Evolutionary conservation across 2,113 vertebrate genomes (phyloP).

Genomic region (Myanophis thanlyinensis): DNA sequence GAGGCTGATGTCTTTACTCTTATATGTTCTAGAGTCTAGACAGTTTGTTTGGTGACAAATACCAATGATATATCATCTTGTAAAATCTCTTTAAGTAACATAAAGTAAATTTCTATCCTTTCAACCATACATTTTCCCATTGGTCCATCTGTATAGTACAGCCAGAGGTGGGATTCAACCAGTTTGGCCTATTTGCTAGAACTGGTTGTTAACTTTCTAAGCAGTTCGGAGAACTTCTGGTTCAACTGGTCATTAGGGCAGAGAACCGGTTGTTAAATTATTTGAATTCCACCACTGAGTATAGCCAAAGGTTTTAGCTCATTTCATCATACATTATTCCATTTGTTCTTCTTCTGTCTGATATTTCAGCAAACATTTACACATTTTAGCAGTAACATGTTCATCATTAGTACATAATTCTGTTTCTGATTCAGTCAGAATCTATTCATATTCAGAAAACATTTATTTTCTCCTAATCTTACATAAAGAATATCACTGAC

Average conservation of each 20-base stretch:
- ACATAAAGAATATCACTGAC: neutral
- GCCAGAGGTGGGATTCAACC: too few species aligned
- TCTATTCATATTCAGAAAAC: neutral
- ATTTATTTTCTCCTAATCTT: neutral
- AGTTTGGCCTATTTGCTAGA: too few species aligned
- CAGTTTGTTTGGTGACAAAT: neutral
- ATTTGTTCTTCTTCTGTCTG: neutral
- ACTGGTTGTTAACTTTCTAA: too few species aligned
- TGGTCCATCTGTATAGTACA: neutral
- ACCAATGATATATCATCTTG: neutral
- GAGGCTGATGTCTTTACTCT: too few species aligned
- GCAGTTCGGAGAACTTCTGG: too few species aligned
- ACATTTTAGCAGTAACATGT: neutral
- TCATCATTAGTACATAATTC: neutral
- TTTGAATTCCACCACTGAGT: too few species aligned
- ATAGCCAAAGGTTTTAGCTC: neutral
- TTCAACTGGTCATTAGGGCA: too few species aligned
- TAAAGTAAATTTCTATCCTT: neutral
- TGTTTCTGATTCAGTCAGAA: neutral
- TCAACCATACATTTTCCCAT: neutral
- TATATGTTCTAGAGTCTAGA: neutral
- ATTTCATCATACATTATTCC: neutral
- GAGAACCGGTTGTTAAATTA: too few species aligned
- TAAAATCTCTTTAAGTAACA: neutral
- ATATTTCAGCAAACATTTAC: neutral